A percentile compares a stretch with the other conserved stretches of the same genome.
These are phyloP conservation scores for Dermatemys mawii DNA, from an alignment of 2,113 vertebrate species.

Conservation along the genomic window DNA sequence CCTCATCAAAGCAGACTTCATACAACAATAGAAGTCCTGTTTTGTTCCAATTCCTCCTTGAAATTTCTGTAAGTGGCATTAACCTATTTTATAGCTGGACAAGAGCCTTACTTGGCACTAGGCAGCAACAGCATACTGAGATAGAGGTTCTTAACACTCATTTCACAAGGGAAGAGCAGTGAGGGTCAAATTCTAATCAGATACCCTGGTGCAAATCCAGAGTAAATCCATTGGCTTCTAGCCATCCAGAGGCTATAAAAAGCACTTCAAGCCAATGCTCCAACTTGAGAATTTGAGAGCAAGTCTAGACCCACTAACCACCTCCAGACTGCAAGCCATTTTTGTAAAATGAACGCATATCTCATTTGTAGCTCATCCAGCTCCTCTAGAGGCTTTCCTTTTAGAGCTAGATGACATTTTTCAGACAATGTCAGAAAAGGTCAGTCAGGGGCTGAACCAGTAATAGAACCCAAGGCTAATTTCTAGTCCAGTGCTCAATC, in stretches of 20 bases:
- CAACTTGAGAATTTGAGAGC: background rate
- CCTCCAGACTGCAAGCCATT: background rate
- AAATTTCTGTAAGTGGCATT: background rate
- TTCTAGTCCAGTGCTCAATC: background rate
- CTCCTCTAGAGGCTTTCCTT: background rate
- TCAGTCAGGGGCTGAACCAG: background rate
- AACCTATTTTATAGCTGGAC: background rate
- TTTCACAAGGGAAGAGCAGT: too few species aligned
- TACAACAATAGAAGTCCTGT: background rate
- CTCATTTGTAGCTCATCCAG: background rate
- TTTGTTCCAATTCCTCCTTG: background rate
- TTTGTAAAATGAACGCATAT: background rate
- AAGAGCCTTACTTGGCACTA: background rate
- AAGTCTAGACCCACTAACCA: too few species aligned
- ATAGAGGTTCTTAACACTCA: background rate
- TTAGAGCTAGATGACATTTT: too few species aligned
- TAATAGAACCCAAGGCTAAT: background rate
- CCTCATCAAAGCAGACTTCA: background rate
- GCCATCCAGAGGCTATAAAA: background rate
- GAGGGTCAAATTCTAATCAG: background rate
- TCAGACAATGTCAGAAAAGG: background rate
- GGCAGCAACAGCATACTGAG: background rate
- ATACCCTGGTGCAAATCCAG: too few species aligned
- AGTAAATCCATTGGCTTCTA: background rate
- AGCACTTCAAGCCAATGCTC: background rate